Conservation (phyloP, 2,888 invertebrate genomes). For the Acrobasis suavella region DNA sequence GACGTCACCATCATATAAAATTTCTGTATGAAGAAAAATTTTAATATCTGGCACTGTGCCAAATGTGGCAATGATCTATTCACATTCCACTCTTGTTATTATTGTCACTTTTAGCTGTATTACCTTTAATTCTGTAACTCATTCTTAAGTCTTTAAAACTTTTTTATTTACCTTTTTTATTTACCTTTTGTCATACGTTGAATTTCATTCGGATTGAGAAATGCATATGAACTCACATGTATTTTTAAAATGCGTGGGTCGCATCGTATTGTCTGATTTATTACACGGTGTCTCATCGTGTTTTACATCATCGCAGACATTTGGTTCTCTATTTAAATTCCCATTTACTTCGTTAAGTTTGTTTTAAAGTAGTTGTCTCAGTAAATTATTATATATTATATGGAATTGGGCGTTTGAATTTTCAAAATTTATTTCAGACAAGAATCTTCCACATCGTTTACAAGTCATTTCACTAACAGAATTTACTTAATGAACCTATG, state of each 20-base stretch:
- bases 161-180: not conserved
- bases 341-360: not conserved
- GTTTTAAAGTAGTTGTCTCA: not conserved
- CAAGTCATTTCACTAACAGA: too few relatives aligned
- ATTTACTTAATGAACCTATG: too few relatives aligned
- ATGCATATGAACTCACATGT: slow-evolving; percentile 7
- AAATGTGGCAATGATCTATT: too few relatives aligned
- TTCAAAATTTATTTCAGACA: not conserved
- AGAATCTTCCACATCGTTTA: not conserved
- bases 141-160: not conserved
- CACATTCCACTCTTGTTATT: too few relatives aligned
- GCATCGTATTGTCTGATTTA: not conserved
- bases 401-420: not conserved
- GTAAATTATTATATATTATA: not conserved
- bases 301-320: not conserved
- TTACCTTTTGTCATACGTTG: slow-evolving; percentile 9
- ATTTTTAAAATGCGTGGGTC: slow-evolving; percentile 6
- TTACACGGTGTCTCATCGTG: not conserved
- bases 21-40: too few relatives aligned
- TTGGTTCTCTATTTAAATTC: not conserved
- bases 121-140: not conserved
- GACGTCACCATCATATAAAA: too few relatives aligned
- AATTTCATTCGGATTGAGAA: slow-evolving; percentile 6
- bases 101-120: not conserved
- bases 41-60: too few relatives aligned